Evolutionary conservation across 2,797 vertebrate genomes (phyloP), one percentile per base, ranked within the genome.

Genomic region (Mastacembelus armatus): DNA sequence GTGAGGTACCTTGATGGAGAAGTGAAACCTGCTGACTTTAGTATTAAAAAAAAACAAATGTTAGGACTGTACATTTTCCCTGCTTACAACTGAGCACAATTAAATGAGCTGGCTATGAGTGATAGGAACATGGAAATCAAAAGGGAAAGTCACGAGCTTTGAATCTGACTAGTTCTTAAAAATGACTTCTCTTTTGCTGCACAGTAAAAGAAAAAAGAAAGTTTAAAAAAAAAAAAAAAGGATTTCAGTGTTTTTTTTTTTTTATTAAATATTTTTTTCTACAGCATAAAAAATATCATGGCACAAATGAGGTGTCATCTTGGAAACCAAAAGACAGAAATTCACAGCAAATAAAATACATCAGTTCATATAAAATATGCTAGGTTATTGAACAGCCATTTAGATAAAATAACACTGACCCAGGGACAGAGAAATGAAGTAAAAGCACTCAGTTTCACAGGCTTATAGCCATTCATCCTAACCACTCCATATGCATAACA

Each of bases 21-120:
- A 92, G 89, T 92, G 90, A 92, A 92, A 92, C 74, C 61, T 80
- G 89, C 88, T 90, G 90, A 90, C 67, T 35, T 73, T 15, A 27
- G n/a, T 19, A 2, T 40, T n/a, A 54, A 82, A 66, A 60, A 32
- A 50, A 32, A 50, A 42, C 44, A 15, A 12, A 50, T 67, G 12
- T 54, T 43, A 39, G 61, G 45, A 81, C 33, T 67, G 50, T 83
- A 80, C 19, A 22, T 54, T 47, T 57, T 15, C 16, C 4, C 16
- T 18, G 8, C 15, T 55, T 15, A 10, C 1, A 58, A 42, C 10
- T 16, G 1, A 32, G 19, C 38, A 7, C 58, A 73, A 32, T 15
- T 7, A 5, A 27, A 2, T 0, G 5, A 14, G 35, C 12, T 62
- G 27, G 10, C 32, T 38, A 35, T 10, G 22, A 21, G 52, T n/a